Percentiles rank a stretch among this genome's conserved stretches.
These are phyloP conservation scores for Notothenia rossii DNA, from an alignment of 2,113 vertebrate species.

Conservation along the genomic window DNA sequence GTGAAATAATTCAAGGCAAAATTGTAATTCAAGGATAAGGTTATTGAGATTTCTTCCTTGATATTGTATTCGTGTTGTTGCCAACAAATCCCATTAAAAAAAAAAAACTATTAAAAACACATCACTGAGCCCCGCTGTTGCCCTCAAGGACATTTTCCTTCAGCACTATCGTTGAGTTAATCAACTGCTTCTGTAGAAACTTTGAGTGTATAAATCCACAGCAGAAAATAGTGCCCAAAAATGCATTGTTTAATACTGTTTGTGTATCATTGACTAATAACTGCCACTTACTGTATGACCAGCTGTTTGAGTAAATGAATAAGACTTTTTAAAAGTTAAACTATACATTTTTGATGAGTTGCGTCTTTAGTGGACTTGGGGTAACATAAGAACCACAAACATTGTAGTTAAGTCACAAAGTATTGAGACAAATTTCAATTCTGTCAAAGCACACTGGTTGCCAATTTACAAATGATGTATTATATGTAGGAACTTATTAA, in stretches of 20 bases:
- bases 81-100: constrained; percentile 21
- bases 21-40: background rate
- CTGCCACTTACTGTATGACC: background rate
- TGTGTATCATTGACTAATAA: background rate
- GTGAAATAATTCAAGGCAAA: constrained; percentile 10
- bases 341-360: too few species aligned
- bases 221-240: constrained; percentile 6
- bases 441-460: background rate
- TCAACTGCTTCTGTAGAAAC: background rate
- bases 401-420: background rate
- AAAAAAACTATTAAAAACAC: constrained; percentile 2
- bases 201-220: constrained; percentile 4
- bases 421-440: background rate
- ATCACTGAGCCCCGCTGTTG: too few species aligned
- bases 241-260: background rate
- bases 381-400: background rate
- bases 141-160: too few species aligned
- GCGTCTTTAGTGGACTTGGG: too few species aligned
- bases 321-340: background rate
- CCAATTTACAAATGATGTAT: background rate
- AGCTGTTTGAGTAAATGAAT: background rate
- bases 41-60: background rate
- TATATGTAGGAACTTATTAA: background rate
- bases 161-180: background rate
- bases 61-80: background rate